Evolutionary conservation across 2,888 invertebrate genomes (phyloP), one percentile per base, ranked within the genome.

Genomic region (Colletes collaris): DNA sequence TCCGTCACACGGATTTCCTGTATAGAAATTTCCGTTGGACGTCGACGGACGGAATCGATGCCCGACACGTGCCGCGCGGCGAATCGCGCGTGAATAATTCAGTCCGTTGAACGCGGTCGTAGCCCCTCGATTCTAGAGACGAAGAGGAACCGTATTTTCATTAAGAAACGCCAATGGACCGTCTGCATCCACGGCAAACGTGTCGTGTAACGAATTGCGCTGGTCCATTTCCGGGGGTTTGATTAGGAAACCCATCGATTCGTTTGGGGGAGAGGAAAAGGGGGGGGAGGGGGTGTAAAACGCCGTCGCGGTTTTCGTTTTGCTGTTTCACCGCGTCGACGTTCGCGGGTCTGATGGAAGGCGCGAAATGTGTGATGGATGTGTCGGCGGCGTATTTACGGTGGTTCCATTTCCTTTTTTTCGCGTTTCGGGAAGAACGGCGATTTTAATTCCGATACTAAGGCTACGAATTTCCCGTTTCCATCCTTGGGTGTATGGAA

Each of bases 271-370:
- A 8, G 44, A 40, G 4, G 40, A 6, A 4, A 6, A 4, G 40
- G 4, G 5, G 40, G 40, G 6, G 40, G 49, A 16, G 16, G 11
- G 40, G n/a, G 46, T 63, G 58, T 40, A 63, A 69, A 71, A 16
- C 40, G 52, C 46, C 46, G 60, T 76, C 60, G 65, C 44, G 72
- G 55, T 60, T 72, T 50, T 53, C 69, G 44, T 49, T 62, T n/a
- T 13, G 62, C 53, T 49, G 11, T 35, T 52, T 52, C 3, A 16
- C 40, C 19, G 40, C 10, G 44, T 46, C 8, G 8, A 8, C n/a
- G 50, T 13, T 74, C 27, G 10, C 4, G 6, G 3, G 1, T 27
- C 10, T 16, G 52, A 46, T 60, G 19, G 46, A 60, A 55, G 49
- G 11, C 46, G 8, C 8, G 71, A 50, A 62, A 46, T 46, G 10